Evolutionary conservation across 2,113 vertebrate species (phyloP), one percentile per base, ranked within the genome.

Genomic region (Morone chrysops): DNA sequence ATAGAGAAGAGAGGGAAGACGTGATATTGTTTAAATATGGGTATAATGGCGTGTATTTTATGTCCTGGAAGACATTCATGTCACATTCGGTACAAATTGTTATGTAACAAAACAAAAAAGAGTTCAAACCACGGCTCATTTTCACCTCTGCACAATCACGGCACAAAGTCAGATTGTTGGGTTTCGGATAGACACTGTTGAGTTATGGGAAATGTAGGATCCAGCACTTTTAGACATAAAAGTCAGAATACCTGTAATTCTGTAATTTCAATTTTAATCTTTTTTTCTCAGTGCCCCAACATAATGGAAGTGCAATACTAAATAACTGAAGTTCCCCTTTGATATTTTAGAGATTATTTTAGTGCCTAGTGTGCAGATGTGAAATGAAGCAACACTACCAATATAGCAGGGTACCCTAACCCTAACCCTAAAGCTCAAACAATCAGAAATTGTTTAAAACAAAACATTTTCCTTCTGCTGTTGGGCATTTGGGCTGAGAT

Each of bases 361-460:
- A 61, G 5, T 50, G 8, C 22, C 25, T 41, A 20, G 11, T 56
- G 22, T 74, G 14, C 25, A 50, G 62, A 63, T 59, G 40, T 73
- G 36, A 84, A 70, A 65, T 51, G 54, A 68, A 83, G 62, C 77
- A 50, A 75, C 67, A 45, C 17, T 43, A 56, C 7, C 9, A 31
- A n/a, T n/a, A n/a, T n/a, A n/a, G n/a, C n/a, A n/a, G n/a, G n/a
- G n/a, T n/a, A n/a, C n/a, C n/a, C n/a, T n/a, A n/a, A n/a, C n/a
- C n/a, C n/a, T n/a, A n/a, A n/a, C n/a, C n/a, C n/a, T n/a, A 68
- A 41, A 43, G 45, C 43, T 66, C 56, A 75, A 75, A 61, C 22
- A 38, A 41, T 11, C 14, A 63, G 45, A 78, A 61, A 78, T 18
- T 25, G 8, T 70, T 75, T 20, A 54, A 20, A 40, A 20, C 1